Percentiles rank a stretch among this genome's conserved stretches.
phyloP scores from a whole-genome alignment of 2,113 vertebrate genomes.

The Toxostoma redivivum region DNA sequence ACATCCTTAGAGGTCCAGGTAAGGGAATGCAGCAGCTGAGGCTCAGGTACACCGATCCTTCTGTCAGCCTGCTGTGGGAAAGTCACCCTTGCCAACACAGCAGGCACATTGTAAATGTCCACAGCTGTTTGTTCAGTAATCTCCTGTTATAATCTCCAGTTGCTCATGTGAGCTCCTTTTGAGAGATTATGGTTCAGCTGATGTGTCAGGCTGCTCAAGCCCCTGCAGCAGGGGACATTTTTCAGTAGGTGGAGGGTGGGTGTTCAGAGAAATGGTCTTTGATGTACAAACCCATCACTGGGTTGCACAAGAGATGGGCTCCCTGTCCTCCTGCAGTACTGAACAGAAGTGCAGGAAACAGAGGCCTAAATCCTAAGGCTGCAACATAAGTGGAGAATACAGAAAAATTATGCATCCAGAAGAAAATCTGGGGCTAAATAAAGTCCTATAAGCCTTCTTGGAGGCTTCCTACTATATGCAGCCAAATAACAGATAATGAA shows the following conservation, averaged over 20 bases:
- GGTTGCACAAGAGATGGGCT: not conserved
- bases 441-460: not conserved
- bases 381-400: not conserved
- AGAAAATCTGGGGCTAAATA: not conserved
- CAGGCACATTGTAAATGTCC: not conserved
- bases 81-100: not conserved
- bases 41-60: rapidly evolving
- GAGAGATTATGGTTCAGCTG: not conserved
- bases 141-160: not conserved
- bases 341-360: not conserved
- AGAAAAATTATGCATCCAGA: not conserved
- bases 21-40: not conserved
- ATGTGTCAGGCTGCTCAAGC: rapidly evolving
- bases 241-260: not conserved
- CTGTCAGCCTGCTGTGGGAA: not conserved
- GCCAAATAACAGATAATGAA: not conserved
- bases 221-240: not conserved
- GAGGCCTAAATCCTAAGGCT: not conserved
- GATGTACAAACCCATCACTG: not conserved
- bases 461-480: not conserved
- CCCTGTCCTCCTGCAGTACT: not conserved
- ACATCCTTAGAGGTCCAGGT: not conserved
- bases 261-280: not conserved
- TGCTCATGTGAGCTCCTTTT: not conserved
- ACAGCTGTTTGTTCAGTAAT: not conserved